These are phyloP conservation scores for Ischnura elegans DNA, from an alignment of 2,888 invertebrate genomes.

Conservation along the genomic window DNA sequence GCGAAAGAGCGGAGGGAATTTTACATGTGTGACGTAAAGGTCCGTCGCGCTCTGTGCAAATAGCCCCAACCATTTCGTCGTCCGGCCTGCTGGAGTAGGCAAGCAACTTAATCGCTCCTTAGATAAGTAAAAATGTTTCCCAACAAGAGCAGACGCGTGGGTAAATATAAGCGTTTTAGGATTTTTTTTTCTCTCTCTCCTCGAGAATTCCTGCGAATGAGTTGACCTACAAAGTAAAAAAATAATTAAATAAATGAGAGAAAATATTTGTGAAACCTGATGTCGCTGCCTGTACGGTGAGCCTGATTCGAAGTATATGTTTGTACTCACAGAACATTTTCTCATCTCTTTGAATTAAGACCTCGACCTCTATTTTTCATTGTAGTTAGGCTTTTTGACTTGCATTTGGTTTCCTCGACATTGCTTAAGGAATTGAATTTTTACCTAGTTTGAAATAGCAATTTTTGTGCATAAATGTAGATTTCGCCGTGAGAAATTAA, in stretches of 20 bases:
- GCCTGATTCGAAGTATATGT: too few relatives aligned
- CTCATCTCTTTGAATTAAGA: too few relatives aligned
- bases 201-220: background rate
- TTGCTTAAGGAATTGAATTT: too few relatives aligned
- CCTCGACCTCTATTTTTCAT: too few relatives aligned
- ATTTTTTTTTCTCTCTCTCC: background rate
- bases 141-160: background rate
- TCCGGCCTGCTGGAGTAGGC: background rate
- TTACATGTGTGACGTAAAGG: background rate
- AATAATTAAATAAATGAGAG: background rate
- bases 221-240: constrained; percentile 12
- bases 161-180: background rate
- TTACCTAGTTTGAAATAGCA: too few relatives aligned
- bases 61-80: background rate
- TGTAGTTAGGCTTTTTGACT: too few relatives aligned
- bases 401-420: too few relatives aligned
- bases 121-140: constrained; percentile 24
- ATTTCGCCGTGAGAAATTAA: too few relatives aligned
- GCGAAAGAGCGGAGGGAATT: background rate
- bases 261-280: background rate
- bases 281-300: too few relatives aligned
- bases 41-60: background rate
- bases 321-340: too few relatives aligned
- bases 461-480: too few relatives aligned
- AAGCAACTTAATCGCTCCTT: background rate